Conservation (phyloP, 2,888 invertebrate species). For the Hartigia nigra region DNA sequence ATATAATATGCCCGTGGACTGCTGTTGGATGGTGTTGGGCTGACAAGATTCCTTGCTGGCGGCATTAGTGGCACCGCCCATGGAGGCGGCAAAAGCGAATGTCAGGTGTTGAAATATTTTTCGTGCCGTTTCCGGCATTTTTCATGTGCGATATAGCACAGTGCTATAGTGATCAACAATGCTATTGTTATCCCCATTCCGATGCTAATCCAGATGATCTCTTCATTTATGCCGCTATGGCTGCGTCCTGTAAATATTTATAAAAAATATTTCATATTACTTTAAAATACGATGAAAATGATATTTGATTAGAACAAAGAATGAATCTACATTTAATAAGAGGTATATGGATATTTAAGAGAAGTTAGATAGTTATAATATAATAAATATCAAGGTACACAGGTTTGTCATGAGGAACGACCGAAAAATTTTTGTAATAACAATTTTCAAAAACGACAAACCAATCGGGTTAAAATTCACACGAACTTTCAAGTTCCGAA, state of each 20-base stretch:
- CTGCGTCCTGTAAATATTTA: constrained; percentile 74
- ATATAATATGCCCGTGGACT: constrained; percentile 57
- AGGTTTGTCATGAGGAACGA: too few relatives aligned
- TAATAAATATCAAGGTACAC: too few relatives aligned
- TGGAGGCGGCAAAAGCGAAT: constrained; percentile 49
- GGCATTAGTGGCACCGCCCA: constrained; percentile 53
- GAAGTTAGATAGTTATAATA: too few relatives aligned
- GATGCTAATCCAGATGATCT: constrained; percentile 90
- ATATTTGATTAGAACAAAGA: too few relatives aligned
- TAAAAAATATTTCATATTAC: too few relatives aligned
- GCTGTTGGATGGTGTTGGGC: constrained; percentile 54
- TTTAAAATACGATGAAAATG: too few relatives aligned
- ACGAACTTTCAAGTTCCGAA: too few relatives aligned
- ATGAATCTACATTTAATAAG: too few relatives aligned
- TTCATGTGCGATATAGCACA: constrained; percentile 84
- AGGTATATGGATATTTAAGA: too few relatives aligned
- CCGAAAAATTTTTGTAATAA: too few relatives aligned
- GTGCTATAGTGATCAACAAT: constrained; percentile 82
- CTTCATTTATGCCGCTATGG: constrained; percentile 86
- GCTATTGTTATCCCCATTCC: constrained; percentile 88
- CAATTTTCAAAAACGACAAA: too few relatives aligned
- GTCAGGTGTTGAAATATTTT: constrained; percentile 54
- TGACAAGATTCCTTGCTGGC: constrained; percentile 53
- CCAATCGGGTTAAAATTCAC: too few relatives aligned
- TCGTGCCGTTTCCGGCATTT: constrained; percentile 83